A percentile compares a stretch with the other conserved stretches of the same genome.
These are phyloP conservation scores for Andrena bucephala DNA, from an alignment of 2,888 invertebrate genomes.

Conservation along the genomic window DNA sequence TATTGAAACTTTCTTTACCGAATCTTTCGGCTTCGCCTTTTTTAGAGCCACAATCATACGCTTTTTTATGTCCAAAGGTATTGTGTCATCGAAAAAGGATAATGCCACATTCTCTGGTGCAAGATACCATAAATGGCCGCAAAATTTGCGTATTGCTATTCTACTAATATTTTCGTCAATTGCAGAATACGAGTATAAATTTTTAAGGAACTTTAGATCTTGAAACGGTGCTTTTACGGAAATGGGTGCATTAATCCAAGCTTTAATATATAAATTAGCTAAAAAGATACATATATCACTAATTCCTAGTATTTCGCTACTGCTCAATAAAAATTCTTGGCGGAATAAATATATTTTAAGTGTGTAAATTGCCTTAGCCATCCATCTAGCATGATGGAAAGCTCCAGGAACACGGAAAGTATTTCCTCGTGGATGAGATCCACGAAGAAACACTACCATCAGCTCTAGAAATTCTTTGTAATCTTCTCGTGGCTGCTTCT, in stretches of 20 bases:
- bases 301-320: constrained; percentile 7
- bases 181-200: neutral
- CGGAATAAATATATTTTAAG: constrained; percentile 12
- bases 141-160: constrained; percentile 5
- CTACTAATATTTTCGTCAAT: constrained; percentile 6
- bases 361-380: constrained; percentile 8
- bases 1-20: neutral
- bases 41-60: neutral
- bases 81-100: neutral
- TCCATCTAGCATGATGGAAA: constrained; percentile 7
- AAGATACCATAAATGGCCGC: neutral
- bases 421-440: constrained; percentile 9
- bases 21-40: neutral
- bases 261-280: neutral
- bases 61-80: neutral
- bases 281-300: neutral
- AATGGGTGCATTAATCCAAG: constrained; percentile 4
- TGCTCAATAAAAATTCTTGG: neutral
- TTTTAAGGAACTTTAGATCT: neutral
- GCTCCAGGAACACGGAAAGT: constrained; percentile 6
- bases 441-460: neutral
- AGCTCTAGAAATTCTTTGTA: constrained; percentile 2
- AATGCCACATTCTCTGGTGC: neutral
- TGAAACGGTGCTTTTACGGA: neutral
- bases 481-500: neutral